A percentile compares a stretch with the other conserved stretches of the same genome.
Evolutionary conservation across 1,140 invertebrate genomes (phyloP).

Genomic region (Bombyx mandarina): DNA sequence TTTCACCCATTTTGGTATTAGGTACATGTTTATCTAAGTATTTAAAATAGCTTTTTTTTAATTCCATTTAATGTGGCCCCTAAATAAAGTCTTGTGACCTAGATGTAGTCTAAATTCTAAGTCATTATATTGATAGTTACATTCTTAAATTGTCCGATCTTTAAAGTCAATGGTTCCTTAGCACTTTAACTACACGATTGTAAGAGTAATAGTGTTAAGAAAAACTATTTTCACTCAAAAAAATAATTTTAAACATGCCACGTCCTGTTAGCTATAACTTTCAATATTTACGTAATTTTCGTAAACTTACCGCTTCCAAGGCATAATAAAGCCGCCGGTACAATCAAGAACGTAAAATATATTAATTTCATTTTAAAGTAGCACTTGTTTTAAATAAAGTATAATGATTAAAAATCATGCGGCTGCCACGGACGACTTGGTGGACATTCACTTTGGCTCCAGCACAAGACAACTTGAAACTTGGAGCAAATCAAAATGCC

Average conservation of each 20-base stretch:
- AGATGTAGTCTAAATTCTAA: too few species aligned
- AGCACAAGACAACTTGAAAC: constrained; percentile 34
- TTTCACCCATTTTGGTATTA: too few species aligned
- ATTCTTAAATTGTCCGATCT: too few species aligned
- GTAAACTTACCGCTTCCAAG: constrained; percentile 52
- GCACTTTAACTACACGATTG: too few species aligned
- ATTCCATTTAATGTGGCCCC: too few species aligned
- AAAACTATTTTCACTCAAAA: constrained; percentile 27
- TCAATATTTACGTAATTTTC: constrained; percentile 6
- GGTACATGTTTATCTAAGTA: too few species aligned
- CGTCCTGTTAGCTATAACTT: constrained; percentile 18
- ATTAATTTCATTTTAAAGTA: constrained; percentile 54
- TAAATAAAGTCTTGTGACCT: too few species aligned
- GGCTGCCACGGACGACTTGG: constrained; percentile 27
- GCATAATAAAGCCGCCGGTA: constrained; percentile 56
- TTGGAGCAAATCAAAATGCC: constrained; percentile 46
- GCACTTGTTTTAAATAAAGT: constrained; percentile 20
- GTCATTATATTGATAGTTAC: too few species aligned
- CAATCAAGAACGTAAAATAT: constrained; percentile 51
- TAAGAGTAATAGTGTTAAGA: constrained; percentile 8
- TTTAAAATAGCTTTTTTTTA: too few species aligned
- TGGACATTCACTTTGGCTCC: constrained; percentile 53
- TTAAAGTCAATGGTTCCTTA: too few species aligned
- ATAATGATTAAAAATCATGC: constrained; percentile 23
- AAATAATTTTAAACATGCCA: constrained; percentile 19